Evolutionary conservation across 2,888 invertebrate species (phyloP), one percentile per base, ranked within the genome.

Genomic region (Clusia tigrina): DNA sequence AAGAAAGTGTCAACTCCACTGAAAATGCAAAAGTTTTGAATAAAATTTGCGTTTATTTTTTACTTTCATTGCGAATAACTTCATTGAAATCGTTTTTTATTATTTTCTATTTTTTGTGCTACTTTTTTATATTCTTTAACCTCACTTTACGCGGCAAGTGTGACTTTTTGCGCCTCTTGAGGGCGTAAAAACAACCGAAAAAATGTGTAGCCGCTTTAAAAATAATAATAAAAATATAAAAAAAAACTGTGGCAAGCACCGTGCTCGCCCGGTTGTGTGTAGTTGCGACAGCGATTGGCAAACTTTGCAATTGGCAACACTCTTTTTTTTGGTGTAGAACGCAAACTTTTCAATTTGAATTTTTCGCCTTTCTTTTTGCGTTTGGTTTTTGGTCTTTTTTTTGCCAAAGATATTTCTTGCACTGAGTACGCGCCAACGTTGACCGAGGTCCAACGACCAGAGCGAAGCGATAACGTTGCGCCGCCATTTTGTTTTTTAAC

Each of bases 11-110:
- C 48, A 48, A 48, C 48, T 18, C 20, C 18, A 20, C 20, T 5
- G 6, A 48, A 48, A 48, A 48, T 48, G 20, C 58, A 38, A 54
- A 59, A 59, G 59, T 59, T 59, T 59, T 59, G 54, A 59, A 59
- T 59, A 54, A 59, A 59, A 59, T 59, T 59, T 59, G 55, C 22
- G 12, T 56, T 48, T 9, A 18, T 46, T 48, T 24, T 56, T 46
- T 10, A 25, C 26, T 58, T 58, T 26, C 48, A 61, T 46, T 57
- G 62, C 62, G 58, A 57, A 62, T 62, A 62, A 54, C 52, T 62
- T 58, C 58, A 57, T 62, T 46, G 57, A 62, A 46, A 23, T 23
- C 57, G 51, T 62, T 55, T 20, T 48, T 48, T 42, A 42, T 15
- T 42, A 42, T 42, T 42, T 42, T n/a, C n/a, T n/a, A n/a, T n/a